Base-by-base conservation (phyloP, 2,113 vertebrate genomes). In the Rhombomys opimus region DNA sequence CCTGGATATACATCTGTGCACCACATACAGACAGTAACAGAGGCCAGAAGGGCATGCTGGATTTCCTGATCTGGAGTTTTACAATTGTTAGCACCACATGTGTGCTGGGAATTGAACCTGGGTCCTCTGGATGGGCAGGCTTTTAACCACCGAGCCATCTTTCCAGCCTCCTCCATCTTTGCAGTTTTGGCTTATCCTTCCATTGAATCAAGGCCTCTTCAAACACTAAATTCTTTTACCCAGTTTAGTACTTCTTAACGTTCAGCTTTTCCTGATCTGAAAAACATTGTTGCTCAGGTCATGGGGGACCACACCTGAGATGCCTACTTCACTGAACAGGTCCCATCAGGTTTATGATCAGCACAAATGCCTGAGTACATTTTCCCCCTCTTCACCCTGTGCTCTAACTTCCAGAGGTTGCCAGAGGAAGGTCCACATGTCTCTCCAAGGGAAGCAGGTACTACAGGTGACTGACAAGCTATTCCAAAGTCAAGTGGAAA, bases 301-400 rank as follows among this genome's bases (percentile, higher is more conserved):
- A 1, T 77, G 52, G 78, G 25, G 11, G 41, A 54, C 1, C 25
- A 86, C 84, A 65, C 73, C n/a, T 59, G 63, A 94, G 52, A 32
- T 8, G 32, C 18, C 3, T 9, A 65, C 30, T 52, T 41, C 87
- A 57, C 0, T 50, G 75, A 10, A 84, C 35, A 87, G 77, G 73
- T 27, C 14, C 8, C 8, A n/a, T 0, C 22, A 8, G 41, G 59
- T 52, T 73, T n/a, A 50, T 0, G 30, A 35, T 73, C 7, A 54
- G 38, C 27, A 25, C 46, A 68, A 13, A 4, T 35, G 7, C 22
- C 41, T 89, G 32, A 2, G 6, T 32, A 41, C 3, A 32, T 10
- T 27, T 46, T 59, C 18, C 27, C 57, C 54, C 5, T 13, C 50
- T 67, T 38, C 67, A 67, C 12, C 27, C 10, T 20, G 12, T 5